phyloP scores from a whole-genome alignment of 2,797 vertebrate genomes.

The Hippopotamyrus pictus region DNA sequence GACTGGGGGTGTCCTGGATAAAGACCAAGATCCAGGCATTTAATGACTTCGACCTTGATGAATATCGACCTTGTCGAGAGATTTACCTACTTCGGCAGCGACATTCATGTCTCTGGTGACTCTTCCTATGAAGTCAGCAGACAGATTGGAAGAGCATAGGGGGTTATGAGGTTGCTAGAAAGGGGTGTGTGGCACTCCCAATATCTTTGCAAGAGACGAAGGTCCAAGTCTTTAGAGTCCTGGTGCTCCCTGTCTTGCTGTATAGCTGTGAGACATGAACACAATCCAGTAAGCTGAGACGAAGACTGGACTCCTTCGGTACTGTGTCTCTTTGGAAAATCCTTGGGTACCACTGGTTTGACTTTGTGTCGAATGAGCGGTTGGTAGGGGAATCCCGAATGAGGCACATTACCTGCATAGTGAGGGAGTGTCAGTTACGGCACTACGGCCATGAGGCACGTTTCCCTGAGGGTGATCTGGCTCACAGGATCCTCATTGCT shows the following conservation, averaged over 20 bases:
- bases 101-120: neutral
- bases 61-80: neutral
- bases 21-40: neutral
- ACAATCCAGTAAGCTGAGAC: neutral
- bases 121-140: neutral
- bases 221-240: neutral
- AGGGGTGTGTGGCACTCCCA: neutral
- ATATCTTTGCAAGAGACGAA: neutral
- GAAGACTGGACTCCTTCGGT: no score
- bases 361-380: neutral
- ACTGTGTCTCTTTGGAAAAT: neutral
- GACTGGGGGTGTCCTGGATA: no score
- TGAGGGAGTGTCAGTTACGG: neutral
- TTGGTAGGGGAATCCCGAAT: neutral
- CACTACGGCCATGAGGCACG: neutral
- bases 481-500: neutral
- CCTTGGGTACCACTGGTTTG: neutral
- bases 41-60: neutral
- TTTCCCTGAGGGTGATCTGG: neutral
- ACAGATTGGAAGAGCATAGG: neutral
- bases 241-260: neutral
- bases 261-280: neutral
- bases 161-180: neutral
- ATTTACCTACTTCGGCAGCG: neutral
- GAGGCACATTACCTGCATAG: neutral